Percentiles rank a stretch among this genome's conserved stretches.
phyloP scores from a whole-genome alignment of 2,113 vertebrate genomes.

The Mormoops blainvillei region DNA sequence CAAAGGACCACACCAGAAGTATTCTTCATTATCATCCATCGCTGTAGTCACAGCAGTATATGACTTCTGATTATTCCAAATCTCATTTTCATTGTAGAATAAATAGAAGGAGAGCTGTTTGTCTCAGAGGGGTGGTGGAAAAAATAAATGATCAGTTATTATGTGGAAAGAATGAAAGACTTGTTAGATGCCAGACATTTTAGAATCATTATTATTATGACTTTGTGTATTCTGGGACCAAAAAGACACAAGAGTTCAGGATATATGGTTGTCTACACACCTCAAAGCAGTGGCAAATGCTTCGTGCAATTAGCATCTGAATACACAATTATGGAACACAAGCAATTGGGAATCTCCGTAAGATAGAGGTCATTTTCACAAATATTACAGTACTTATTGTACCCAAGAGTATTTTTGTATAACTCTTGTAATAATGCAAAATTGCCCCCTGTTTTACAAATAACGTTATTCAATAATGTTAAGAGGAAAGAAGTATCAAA shows the following conservation, averaged over 20 bases:
- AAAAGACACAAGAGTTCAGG: constrained; percentile 67
- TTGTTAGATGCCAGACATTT: neutral
- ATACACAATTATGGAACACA: constrained; percentile 66
- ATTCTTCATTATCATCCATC: neutral
- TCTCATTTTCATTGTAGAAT: neutral
- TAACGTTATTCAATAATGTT: constrained; percentile 55
- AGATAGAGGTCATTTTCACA: constrained; percentile 59
- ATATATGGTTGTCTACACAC: constrained; percentile 64
- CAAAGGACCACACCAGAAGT: neutral
- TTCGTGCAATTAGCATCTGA: constrained; percentile 44
- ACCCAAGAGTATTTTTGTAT: constrained; percentile 67
- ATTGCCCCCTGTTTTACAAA: constrained; percentile 67
- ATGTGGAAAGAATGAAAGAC: neutral
- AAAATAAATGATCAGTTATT: neutral
- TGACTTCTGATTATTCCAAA: neutral
- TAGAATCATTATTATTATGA: constrained; percentile 34
- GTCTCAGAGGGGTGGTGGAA: neutral
- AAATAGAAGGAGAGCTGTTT: neutral
- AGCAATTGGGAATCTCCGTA: constrained; percentile 56
- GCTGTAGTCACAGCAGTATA: too few species aligned
- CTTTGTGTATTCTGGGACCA: constrained; percentile 48
- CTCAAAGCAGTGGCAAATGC: constrained; percentile 50
- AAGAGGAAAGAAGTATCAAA: constrained; percentile 51
- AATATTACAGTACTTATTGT: constrained; percentile 62
- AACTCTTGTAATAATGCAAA: constrained; percentile 67